Base-by-base conservation (phyloP, 2,113 vertebrate genomes). In the Semicossyphus pulcher region DNA sequence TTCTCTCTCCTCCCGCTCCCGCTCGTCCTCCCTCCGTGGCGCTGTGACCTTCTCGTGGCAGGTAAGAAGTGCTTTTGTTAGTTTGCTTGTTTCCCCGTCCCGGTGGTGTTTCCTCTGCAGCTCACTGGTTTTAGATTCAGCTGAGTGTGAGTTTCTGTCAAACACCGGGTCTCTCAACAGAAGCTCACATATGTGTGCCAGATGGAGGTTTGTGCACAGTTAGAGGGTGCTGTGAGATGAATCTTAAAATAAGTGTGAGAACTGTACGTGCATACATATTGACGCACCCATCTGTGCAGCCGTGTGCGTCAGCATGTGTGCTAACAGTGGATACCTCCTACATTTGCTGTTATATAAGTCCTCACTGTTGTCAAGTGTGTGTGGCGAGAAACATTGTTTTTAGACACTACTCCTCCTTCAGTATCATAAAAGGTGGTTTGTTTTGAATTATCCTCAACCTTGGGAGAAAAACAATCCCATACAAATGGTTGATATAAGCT, bases 101-200 rank as follows among this genome's bases (percentile, higher is more conserved):
- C 54, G 2, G 0, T 23, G 58, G 49, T 29, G 54, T 64, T 78
- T 72, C 77, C 39, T 59, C 51, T 18, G 75, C 42, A 59, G 41
- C 3, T 2, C 34, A 0, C 42, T 26, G 45, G 31, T 52, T 76
- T 73, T 28, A 52, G 21, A 62, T 66, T 65, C 73, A 72, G 80
- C 83, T 78, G 80, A 88, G 78, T 60, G 76, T 0, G 47, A 58
- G 32, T 52, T 85, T 66, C 70, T 86, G 60, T 74, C 68, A 75
- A 79, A 85, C 84, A 23, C 37, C 7, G 51, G n/a, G 53, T 31
- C 65, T 72, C 66, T 80, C 49, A 7, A 29, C 72, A 64, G 78
- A 65, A 80, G 70, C 75, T 44, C 49, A 62, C 87, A 85, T 73
- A 57, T 88, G 87, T 56, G 3, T 4, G 57, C 80, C 89, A 85